Base-by-base conservation (phyloP, 2,888 invertebrate species). In the Tiphia femorata region DNA sequence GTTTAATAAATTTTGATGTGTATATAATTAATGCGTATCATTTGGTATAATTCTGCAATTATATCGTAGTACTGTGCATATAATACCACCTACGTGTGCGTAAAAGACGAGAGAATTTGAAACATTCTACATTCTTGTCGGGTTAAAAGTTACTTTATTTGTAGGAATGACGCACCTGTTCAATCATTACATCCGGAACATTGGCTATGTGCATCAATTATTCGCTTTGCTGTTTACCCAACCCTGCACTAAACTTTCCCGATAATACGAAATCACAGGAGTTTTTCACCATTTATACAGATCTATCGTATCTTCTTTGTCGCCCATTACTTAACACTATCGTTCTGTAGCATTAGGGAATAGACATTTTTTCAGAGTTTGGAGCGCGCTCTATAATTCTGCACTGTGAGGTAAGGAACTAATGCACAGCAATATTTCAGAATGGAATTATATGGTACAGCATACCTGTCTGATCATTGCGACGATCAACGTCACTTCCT, bases 381-480 rank as follows among this genome's bases (percentile, higher is more conserved):
- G 62, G 62, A 67, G 67, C 67, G 67, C 69, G 58, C 69, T 68
- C 67, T 67, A 64, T 57, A 55, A 55, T 55, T 51, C 57, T 49
- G 43, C 57, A 58, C 54, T 37, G 33, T 59, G 17, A 30, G 41
- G 51, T 25, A 42, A 10, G 14, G 53, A 62, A 64, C 50, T 68
- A 65, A 49, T 51, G 27, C 55, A 47, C 47, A 43, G 37, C 30
- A 55, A 62, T 41, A 50, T 47, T 53, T 52, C 35, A 43, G 38
- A 29, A 62, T 49, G 25, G 21, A 48, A 61, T 43, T 61, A 47
- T 38, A 25, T 29, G 56, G 43, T 61, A 49, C 33, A 40, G 23
- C 47, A 25, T 43, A 52, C 14, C 7, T 19, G 20, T n/a, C n/a
- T n/a, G n/a, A n/a, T n/a, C n/a, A n/a, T n/a, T n/a, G n/a, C n/a